A percentile compares a stretch with the other conserved stretches of the same genome.
Conservation (phyloP, 2,797 vertebrate species). For the Zalophus californianus region DNA sequence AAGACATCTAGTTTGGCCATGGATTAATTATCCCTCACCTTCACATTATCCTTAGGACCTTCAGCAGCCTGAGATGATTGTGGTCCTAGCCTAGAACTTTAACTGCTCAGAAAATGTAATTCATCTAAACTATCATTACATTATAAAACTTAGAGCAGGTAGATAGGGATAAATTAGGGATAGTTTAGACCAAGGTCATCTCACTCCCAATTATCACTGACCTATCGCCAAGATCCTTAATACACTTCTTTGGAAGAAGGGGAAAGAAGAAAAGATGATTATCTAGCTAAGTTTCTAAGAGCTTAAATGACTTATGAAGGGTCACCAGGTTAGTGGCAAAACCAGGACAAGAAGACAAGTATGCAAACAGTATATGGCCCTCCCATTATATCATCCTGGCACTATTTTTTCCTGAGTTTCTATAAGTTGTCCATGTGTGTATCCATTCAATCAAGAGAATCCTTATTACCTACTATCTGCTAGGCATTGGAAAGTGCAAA, state of each 20-base stretch:
- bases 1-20: neutral
- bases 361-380: neutral
- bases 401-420: neutral
- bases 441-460: neutral
- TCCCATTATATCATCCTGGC: neutral
- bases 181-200: neutral
- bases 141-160: neutral
- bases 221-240: neutral
- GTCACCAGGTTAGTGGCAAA: neutral
- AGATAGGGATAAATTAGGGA: neutral
- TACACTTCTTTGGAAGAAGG: neutral
- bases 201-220: neutral
- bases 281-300: constrained; percentile 26
- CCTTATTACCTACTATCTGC: neutral
- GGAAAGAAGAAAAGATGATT: neutral
- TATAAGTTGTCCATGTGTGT: neutral
- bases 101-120: neutral
- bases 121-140: constrained; percentile 10
- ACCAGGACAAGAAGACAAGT: neutral
- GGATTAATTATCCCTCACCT: neutral
- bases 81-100: constrained; percentile 16
- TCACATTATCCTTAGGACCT: neutral
- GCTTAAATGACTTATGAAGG: neutral
- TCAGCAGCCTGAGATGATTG: neutral
- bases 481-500: neutral